These are phyloP conservation scores for Tragelaphus oryx DNA, from an alignment of 2,797 vertebrate genomes.

Conservation along the genomic window DNA sequence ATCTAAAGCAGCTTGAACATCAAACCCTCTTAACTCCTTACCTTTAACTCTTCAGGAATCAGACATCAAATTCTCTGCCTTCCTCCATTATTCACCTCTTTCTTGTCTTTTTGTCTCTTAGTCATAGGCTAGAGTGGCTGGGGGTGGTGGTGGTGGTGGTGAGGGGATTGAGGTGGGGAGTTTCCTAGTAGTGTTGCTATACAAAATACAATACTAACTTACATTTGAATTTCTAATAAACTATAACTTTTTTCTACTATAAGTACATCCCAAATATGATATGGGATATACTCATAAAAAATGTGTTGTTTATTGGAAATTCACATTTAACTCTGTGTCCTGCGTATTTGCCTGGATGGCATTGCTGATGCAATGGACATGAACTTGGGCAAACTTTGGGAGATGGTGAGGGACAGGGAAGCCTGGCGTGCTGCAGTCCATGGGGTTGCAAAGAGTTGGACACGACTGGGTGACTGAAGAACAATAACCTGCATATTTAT, in stretches of 20 bases:
- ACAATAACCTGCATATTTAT: not conserved
- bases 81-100: not conserved
- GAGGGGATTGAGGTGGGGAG: not conserved
- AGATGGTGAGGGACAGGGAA: not conserved
- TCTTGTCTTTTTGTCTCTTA: not conserved
- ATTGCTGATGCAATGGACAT: not conserved
- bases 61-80: not conserved
- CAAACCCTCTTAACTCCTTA: not conserved
- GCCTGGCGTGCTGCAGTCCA: not conserved
- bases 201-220: not conserved
- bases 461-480: accelerated
- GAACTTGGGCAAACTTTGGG: not conserved
- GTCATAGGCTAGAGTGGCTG: not conserved
- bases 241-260: not conserved
- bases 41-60: not conserved
- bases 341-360: too few species aligned
- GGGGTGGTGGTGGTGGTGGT: accelerated
- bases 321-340: not conserved
- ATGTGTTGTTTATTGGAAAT: not conserved
- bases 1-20: not conserved
- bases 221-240: not conserved
- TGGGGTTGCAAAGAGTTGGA: not conserved
- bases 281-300: not conserved
- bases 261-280: not conserved
- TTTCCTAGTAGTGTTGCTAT: not conserved